Evolutionary conservation across 2,797 vertebrate species (phyloP).

Genomic region (Rousettus madagascariensis): DNA sequence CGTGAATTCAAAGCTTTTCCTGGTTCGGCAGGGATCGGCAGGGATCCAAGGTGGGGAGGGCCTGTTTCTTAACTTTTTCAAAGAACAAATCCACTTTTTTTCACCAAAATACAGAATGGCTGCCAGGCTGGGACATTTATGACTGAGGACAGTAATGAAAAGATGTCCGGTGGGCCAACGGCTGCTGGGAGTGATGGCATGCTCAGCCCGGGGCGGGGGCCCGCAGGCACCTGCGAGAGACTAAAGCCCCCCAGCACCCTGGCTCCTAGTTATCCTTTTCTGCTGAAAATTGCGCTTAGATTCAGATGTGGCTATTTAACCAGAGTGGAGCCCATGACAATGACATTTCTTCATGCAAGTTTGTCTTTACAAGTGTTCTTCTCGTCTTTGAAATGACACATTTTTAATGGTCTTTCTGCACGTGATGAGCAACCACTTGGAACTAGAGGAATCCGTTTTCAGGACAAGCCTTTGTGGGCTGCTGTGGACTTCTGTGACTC

Average conservation of each 20-base stretch:
- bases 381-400: constrained; percentile 5
- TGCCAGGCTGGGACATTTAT: constrained; percentile 23
- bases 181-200: neutral
- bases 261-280: neutral
- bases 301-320: constrained; percentile 25
- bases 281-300: neutral
- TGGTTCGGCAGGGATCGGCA: constrained; percentile 28
- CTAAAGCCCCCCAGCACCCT: neutral
- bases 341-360: neutral
- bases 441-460: constrained; percentile 41
- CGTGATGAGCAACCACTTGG: neutral
- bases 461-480: neutral
- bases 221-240: neutral
- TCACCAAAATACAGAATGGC: neutral
- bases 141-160: constrained; percentile 13
- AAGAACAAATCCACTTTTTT: constrained; percentile 59
- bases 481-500: neutral
- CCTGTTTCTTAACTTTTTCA: constrained; percentile 65
- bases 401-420: constrained; percentile 48
- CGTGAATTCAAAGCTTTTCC: constrained; percentile 63
- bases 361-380: constrained; percentile 53
- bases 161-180: neutral
- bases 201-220: neutral
- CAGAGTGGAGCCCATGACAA: neutral
- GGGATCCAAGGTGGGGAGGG: constrained; percentile 23